Percentiles rank a stretch among this genome's conserved stretches.
phyloP scores from a whole-genome alignment of 2,797 vertebrate genomes.

The Bryconaethiops microstoma region DNA sequence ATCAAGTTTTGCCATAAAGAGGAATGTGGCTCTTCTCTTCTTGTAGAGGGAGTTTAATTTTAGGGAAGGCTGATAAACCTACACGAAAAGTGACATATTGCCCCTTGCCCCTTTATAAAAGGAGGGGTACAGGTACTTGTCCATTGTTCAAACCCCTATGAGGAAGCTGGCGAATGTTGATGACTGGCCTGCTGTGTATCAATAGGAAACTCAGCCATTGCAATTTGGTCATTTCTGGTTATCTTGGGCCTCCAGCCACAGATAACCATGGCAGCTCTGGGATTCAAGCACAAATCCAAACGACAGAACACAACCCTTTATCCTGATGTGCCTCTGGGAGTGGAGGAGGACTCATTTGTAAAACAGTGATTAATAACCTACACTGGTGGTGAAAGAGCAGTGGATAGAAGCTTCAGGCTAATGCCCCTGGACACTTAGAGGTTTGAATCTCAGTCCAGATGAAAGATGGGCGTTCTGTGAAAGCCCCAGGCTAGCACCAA shows the following conservation, averaged over 20 bases:
- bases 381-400: neutral
- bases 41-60: too few relatives aligned
- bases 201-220: neutral
- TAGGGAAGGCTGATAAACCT: too few relatives aligned
- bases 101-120: too few relatives aligned
- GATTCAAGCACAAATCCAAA: neutral
- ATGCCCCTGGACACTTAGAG: neutral
- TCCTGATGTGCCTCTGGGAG: neutral
- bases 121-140: neutral
- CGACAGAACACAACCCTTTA: neutral
- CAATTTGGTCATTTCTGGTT: neutral
- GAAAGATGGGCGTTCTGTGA: neutral
- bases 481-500: slow-evolving; percentile 13
- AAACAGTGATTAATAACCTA: slow-evolving; percentile 34
- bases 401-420: neutral
- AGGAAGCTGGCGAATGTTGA: neutral
- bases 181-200: neutral
- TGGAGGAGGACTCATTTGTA: neutral
- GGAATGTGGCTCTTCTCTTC: too few relatives aligned
- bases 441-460: neutral
- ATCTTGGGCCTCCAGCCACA: neutral
- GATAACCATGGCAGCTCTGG: neutral
- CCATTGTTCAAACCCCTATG: neutral
- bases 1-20: neutral
- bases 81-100: too few relatives aligned